phyloP scores from a whole-genome alignment of 2,113 vertebrate genomes.

The Anarrhichthys ocellatus region DNA sequence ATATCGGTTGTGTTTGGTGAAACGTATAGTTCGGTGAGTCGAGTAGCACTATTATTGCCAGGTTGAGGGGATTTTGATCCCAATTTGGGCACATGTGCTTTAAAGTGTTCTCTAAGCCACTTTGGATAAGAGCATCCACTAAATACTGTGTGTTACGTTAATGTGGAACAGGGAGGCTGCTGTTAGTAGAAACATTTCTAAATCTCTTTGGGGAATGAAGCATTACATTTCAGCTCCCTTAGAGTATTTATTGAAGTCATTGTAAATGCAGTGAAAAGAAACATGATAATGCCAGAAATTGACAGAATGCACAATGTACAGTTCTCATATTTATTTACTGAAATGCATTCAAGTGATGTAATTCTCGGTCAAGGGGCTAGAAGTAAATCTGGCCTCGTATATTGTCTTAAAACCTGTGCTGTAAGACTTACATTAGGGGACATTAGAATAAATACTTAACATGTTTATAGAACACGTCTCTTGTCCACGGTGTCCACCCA shows the following conservation, averaged over 20 bases:
- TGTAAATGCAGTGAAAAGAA: not conserved
- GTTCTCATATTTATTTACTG: slow-evolving; percentile 1
- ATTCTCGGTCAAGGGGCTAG: not conserved
- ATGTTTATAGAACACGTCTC: slow-evolving; percentile 13
- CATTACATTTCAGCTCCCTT: not conserved
- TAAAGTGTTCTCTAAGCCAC: not conserved
- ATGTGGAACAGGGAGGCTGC: not conserved
- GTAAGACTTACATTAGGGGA: slow-evolving; percentile 11
- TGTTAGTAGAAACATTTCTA: not conserved
- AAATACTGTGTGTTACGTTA: not conserved
- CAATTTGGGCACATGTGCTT: not conserved
- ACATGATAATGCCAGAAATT: not conserved
- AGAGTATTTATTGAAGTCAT: not conserved
- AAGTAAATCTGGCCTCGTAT: slow-evolving; percentile 11
- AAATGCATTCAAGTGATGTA: not conserved
- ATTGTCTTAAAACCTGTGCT: slow-evolving; percentile 2
- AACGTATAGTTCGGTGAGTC: not conserved
- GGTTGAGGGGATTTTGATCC: not conserved
- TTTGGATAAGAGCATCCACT: not conserved
- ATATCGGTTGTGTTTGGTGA: not conserved
- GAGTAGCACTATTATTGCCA: not conserved
- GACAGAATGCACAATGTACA: not conserved
- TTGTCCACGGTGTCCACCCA: slow-evolving; percentile 30
- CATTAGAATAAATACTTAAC: slow-evolving; percentile 35
- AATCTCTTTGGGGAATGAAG: not conserved